phyloP scores from a whole-genome alignment of 2,113 vertebrate species.

The Ciconia boyciana region DNA sequence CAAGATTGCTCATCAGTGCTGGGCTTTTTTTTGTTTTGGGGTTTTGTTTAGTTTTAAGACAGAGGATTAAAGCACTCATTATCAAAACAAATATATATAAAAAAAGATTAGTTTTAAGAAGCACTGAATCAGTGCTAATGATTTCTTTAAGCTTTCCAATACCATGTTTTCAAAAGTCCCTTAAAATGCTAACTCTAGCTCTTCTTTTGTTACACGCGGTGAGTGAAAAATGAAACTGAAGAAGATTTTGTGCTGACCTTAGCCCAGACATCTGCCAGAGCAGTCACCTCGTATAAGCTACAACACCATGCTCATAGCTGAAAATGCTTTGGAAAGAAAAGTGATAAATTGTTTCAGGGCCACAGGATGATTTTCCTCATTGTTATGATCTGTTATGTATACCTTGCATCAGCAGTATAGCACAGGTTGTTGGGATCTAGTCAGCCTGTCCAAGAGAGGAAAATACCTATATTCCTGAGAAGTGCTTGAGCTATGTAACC shows the following conservation, averaged over 20 bases:
- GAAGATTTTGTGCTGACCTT: constrained; percentile 43
- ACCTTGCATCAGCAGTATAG: background rate
- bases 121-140: background rate
- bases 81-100: constrained; percentile 29
- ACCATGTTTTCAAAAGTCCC: background rate
- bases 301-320: background rate
- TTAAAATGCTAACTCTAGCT: constrained; percentile 20
- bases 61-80: constrained; percentile 8
- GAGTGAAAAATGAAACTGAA: constrained; percentile 57
- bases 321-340: background rate
- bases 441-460: background rate
- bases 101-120: background rate
- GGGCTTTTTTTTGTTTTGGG: constrained; percentile 1
- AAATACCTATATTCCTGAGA: background rate
- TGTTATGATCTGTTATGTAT: background rate
- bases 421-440: background rate
- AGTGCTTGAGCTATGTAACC: background rate
- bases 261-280: constrained; percentile 25
- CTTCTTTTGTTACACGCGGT: background rate
- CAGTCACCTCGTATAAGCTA: background rate
- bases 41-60: constrained; percentile 40
- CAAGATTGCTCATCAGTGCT: constrained; percentile 59
- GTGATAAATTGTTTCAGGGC: background rate
- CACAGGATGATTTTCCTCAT: background rate
- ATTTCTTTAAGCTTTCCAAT: constrained; percentile 22